Percentiles rank a stretch among this genome's conserved stretches.
Conservation (phyloP, 2,113 vertebrate species). For the Tragelaphus strepsiceros region DNA sequence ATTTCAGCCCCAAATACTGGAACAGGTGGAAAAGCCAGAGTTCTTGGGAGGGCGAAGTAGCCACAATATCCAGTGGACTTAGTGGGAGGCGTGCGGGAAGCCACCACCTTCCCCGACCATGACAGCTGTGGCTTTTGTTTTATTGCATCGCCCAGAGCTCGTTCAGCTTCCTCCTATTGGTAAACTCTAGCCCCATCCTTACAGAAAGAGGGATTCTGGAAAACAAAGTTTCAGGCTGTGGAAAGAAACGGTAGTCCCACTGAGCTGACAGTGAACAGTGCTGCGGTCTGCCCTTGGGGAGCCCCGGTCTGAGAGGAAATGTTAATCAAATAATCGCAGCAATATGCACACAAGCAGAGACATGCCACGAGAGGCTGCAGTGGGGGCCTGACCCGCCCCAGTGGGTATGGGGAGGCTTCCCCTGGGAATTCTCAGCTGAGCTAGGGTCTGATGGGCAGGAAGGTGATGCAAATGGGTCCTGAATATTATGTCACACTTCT, state of each 20-base stretch:
- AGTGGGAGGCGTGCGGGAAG: fast-evolving
- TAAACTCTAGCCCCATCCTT: background rate
- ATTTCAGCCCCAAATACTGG: background rate
- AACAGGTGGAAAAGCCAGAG: background rate
- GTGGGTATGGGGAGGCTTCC: fast-evolving
- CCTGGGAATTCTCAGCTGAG: background rate
- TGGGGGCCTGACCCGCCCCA: background rate
- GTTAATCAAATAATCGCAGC: background rate
- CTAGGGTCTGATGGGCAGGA: too few relatives aligned
- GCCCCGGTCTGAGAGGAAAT: background rate
- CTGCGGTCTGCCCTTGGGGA: background rate
- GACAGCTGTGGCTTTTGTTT: background rate
- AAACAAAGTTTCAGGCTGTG: background rate
- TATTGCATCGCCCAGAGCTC: background rate
- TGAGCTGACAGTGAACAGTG: background rate
- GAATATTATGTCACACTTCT: background rate
- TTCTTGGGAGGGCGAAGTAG: background rate
- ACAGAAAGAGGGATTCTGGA: background rate
- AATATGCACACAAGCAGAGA: fast-evolving
- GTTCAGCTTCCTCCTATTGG: too few relatives aligned
- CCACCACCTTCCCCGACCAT: fast-evolving
- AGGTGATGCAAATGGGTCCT: background rate
- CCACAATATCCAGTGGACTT: background rate
- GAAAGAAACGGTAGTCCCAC: background rate
- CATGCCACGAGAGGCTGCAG: too few relatives aligned